phyloP scores from a whole-genome alignment of 2,888 invertebrate species.

The Nephrotoma appendiculata region DNA sequence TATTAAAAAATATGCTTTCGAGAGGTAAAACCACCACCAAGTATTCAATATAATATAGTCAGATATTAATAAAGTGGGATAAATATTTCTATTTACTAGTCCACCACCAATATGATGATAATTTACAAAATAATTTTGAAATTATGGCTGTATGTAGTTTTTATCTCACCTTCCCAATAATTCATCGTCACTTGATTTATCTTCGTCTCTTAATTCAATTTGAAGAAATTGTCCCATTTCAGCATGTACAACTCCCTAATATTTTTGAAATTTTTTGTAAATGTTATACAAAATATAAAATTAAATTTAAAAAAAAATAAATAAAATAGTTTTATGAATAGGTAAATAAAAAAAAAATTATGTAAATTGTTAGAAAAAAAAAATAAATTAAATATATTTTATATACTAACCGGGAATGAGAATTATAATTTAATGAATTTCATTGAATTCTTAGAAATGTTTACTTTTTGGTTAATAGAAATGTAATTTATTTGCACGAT shows the following conservation, averaged over 20 bases:
- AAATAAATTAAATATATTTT: too few relatives aligned
- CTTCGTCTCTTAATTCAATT: conserved; percentile 72
- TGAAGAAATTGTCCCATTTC: conserved; percentile 35
- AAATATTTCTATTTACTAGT: neutral
- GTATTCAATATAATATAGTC: neutral
- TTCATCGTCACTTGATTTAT: conserved; percentile 80
- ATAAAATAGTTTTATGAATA: conserved; percentile 6
- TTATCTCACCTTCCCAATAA: conserved; percentile 69
- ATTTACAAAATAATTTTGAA: neutral
- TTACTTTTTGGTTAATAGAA: neutral
- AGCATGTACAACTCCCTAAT: conserved; percentile 29
- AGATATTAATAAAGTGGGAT: neutral
- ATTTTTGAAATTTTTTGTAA: conserved; percentile 10
- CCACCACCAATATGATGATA: neutral
- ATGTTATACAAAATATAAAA: conserved; percentile 2
- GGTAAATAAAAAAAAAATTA: conserved; percentile 9
- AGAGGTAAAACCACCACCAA: neutral
- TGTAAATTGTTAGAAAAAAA: neutral
- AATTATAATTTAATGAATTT: neutral
- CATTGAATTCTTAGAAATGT: neutral
- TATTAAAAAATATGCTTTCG: neutral
- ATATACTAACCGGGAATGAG: neutral
- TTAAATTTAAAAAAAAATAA: neutral
- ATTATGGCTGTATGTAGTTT: neutral
- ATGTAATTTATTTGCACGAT: neutral